Percentiles rank a stretch among this genome's conserved stretches.
Conservation (phyloP, 2,888 invertebrate species). For the Sarcophaga caerulescens region DNA sequence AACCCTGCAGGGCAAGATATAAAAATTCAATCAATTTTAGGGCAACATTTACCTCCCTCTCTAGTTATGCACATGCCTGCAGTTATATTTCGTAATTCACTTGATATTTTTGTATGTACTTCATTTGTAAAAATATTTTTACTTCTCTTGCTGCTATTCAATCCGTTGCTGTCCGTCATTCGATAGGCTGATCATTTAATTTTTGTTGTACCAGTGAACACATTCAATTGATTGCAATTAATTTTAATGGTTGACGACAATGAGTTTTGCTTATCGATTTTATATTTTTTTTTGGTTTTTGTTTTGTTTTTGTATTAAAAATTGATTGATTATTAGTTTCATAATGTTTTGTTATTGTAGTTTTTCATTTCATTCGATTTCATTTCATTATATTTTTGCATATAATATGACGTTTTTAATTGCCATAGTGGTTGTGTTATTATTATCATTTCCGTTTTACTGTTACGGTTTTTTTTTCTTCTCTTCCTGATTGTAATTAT, state of each 20-base stretch:
- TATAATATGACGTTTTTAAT: constrained; percentile 55
- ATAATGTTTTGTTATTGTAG: not conserved
- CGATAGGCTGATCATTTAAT: constrained; percentile 19
- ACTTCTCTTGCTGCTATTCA: not conserved
- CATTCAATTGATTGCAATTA: constrained; percentile 64
- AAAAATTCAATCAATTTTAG: too few species aligned
- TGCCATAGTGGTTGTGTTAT: constrained; percentile 44
- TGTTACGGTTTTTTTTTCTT: too few species aligned
- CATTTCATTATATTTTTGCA: constrained; percentile 6
- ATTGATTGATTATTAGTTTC: constrained; percentile 68
- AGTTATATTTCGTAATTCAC: too few species aligned
- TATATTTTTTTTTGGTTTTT: not conserved
- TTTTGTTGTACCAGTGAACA: constrained; percentile 30
- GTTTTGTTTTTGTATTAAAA: constrained; percentile 45
- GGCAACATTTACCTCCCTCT: too few species aligned
- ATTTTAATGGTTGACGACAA: constrained; percentile 63
- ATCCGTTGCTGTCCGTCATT: not conserved
- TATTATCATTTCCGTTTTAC: constrained; percentile 5
- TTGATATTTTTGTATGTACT: not conserved
- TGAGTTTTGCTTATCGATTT: not conserved
- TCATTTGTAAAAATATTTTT: constrained; percentile 7
- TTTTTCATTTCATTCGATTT: too few species aligned
- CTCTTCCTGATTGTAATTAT: too few species aligned
- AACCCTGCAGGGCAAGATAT: too few species aligned
- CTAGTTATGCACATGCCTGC: too few species aligned